Evolutionary conservation across 2,888 invertebrate genomes (phyloP).

Genomic region (Apantesis nais): DNA sequence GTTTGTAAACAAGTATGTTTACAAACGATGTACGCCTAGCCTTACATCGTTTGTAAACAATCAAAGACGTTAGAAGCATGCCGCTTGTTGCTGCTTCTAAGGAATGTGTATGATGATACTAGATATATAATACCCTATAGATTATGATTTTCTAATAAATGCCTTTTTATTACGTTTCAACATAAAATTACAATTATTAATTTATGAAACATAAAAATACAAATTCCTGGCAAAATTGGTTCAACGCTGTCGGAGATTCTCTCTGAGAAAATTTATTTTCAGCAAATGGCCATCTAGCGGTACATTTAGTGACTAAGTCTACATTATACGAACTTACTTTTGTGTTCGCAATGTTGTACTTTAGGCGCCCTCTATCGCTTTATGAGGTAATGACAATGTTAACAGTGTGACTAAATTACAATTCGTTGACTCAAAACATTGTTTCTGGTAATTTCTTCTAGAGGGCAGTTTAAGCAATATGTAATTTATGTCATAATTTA

Average conservation of each 20-base stretch:
- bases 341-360: background rate
- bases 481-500: background rate
- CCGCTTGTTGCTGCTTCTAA: too few relatives aligned
- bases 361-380: background rate
- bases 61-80: too few relatives aligned
- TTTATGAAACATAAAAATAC: too few relatives aligned
- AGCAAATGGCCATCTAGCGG: background rate
- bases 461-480: background rate
- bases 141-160: too few relatives aligned
- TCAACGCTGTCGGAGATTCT: too few relatives aligned
- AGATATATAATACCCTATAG: too few relatives aligned
- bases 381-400: background rate
- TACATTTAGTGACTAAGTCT: background rate
- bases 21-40: background rate
- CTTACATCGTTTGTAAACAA: too few relatives aligned
- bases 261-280: background rate
- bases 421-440: background rate
- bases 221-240: too few relatives aligned
- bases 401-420: background rate
- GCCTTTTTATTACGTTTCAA: too few relatives aligned
- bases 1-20: too few relatives aligned
- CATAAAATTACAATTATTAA: too few relatives aligned
- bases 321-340: background rate
- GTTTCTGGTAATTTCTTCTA: background rate
- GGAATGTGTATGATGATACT: too few relatives aligned